Evolutionary conservation across 30 jellyfish, hydroid and myxozoan genomes (phyloP), one percentile per base, ranked within the genome.

Genomic region (Haliclystus octoradiatus): DNA sequence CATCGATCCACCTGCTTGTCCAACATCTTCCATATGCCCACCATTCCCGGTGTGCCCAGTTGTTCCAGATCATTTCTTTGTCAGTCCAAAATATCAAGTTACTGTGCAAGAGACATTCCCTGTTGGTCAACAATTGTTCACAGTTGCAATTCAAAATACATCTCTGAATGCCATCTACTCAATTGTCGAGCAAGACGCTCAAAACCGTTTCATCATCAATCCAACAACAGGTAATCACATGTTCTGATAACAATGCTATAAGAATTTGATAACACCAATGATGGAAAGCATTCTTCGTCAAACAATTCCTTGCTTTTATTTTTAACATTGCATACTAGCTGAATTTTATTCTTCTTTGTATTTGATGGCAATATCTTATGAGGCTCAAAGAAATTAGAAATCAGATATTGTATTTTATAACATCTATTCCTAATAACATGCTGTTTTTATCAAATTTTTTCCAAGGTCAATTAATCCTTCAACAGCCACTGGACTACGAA

Each of bases 141-240:
- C 83, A 2, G 88, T 73, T 15, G 3, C 26, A 27, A 73, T 73
- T 70, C 25, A 64, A 13, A 31, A 64, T 29, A 3, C 63, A 23
- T 80, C 72, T 3, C 26, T 28, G 24, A 26, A 49, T 62, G 70
- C 80, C 2, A 62, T 63, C 28, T 82, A 73, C 28, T 63, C 87
- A 3, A 82, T 82, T 35, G 83, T 73, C 13, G 94, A 82, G 14
- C 26, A 84, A 26, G 33, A 62, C 25, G 83, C 83, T 5, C 33
- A 47, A 28, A 57, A n/a, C 13, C 7, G 29, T 33, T 82, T 82
- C 70, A 49, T 66, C 12, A 61, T 82, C 49, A 84, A 73, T 33
- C 73, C 79, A 2, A 40, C 27, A 63, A 9, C 92, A 26, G 92
- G 92, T 79, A n/a, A n/a, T n/a, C n/a, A n/a, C n/a, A n/a, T n/a